Evolutionary conservation across 2,797 vertebrate genomes (phyloP).

Genomic region (Gorsachius magnificus): DNA sequence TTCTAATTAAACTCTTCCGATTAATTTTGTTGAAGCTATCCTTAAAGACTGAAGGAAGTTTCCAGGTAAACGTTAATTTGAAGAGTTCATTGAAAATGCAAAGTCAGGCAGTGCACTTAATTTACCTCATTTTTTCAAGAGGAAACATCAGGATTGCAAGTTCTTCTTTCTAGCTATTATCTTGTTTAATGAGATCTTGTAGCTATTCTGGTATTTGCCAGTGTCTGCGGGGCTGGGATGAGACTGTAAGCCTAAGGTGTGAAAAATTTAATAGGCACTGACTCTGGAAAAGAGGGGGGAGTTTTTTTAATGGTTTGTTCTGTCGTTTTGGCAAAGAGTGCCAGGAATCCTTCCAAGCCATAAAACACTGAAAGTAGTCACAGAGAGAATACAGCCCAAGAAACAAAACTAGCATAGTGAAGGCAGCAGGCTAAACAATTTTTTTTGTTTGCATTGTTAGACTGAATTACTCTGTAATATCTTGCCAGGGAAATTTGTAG

Average conservation of each 20-base stretch:
- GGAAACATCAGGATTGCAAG: background rate
- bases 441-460: background rate
- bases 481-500: background rate
- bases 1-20: background rate
- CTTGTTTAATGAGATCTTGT: background rate
- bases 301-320: background rate
- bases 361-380: background rate
- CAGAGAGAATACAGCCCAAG: background rate
- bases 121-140: background rate
- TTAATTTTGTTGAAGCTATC: background rate
- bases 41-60: background rate
- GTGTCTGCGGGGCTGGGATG: background rate
- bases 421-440: background rate
- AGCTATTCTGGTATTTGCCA: background rate
- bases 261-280: background rate
- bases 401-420: background rate
- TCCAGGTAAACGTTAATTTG: background rate
- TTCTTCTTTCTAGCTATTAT: background rate
- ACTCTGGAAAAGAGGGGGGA: background rate
- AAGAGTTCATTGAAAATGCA: background rate
- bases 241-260: background rate
- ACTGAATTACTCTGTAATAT: background rate
- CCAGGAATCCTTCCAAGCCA: background rate
- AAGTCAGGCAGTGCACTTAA: background rate
- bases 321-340: background rate